Percentiles rank a stretch among this genome's conserved stretches.
Conservation (phyloP, 2,888 invertebrate species). For the Petrolisthes manimaculis region DNA sequence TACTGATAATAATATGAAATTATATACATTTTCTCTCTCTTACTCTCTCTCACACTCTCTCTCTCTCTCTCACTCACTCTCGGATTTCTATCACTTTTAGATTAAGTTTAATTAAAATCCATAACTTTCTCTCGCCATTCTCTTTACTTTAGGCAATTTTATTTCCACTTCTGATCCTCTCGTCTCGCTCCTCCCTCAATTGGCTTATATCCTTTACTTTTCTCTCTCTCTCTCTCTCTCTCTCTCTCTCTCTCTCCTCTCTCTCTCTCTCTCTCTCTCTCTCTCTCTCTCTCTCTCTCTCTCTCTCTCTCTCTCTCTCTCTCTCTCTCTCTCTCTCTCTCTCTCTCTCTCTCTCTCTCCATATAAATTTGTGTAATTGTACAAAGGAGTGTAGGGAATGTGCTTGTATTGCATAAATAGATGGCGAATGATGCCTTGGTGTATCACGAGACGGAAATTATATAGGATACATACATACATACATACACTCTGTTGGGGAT, state of each 20-base stretch:
- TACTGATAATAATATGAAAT: not conserved
- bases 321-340: not conserved
- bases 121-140: no score
- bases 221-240: not conserved
- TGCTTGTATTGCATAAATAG: no score
- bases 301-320: constrained; percentile 6
- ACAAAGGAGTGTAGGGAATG: no score
- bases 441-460: no score
- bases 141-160: no score
- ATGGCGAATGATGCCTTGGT: no score
- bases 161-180: not conserved
- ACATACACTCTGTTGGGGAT: no score
- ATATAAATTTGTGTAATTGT: no score
- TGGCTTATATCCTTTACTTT: not conserved
- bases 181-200: not conserved
- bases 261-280: not conserved
- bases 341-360: not conserved
- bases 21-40: not conserved
- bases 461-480: no score
- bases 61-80: not conserved
- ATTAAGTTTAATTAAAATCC: no score
- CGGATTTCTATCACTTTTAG: not conserved
- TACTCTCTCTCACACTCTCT: not conserved
- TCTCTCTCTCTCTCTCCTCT: not conserved
- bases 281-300: not conserved